phyloP scores from a whole-genome alignment of 2,797 vertebrate genomes.

The Remorina albescens region DNA sequence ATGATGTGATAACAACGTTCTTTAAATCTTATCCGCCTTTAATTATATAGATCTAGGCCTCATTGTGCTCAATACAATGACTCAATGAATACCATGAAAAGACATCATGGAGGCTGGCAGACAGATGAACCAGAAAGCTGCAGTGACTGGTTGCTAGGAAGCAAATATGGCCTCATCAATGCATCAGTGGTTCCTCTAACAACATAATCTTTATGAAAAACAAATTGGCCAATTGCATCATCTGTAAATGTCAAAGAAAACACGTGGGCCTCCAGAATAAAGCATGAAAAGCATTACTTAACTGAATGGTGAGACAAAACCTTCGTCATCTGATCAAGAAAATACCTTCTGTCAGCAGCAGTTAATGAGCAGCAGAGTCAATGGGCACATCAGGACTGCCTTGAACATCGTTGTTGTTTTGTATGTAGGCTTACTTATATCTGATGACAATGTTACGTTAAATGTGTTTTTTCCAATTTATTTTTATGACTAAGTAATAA shows the following conservation, averaged over 20 bases:
- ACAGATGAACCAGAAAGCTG: conserved; percentile 64
- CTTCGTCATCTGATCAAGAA: conserved; percentile 49
- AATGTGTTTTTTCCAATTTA: not conserved
- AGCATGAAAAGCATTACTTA: conserved; percentile 60
- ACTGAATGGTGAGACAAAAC: conserved; percentile 57
- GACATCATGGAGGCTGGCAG: conserved; percentile 68
- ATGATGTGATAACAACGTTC: conserved; percentile 74
- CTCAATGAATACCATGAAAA: conserved; percentile 76
- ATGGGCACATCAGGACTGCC: conserved; percentile 14
- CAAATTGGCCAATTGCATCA: conserved; percentile 73
- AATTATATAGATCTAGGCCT: conserved; percentile 80
- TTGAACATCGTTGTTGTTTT: not conserved
- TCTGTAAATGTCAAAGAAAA: conserved; percentile 71
- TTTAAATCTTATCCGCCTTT: conserved; percentile 75
- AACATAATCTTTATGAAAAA: conserved; percentile 81
- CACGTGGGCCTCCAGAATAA: conserved; percentile 56
- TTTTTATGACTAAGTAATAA: not conserved
- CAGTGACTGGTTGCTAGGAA: conserved; percentile 81
- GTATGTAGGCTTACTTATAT: conserved; percentile 26
- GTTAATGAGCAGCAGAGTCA: conserved; percentile 12
- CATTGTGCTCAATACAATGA: conserved; percentile 77
- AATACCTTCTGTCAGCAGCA: conserved; percentile 45
- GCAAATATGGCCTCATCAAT: conserved; percentile 79
- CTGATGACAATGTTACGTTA: not conserved
- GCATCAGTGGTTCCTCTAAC: conserved; percentile 74